Conservation (phyloP, 2,113 vertebrate genomes). For the Gobio gobio region DNA sequence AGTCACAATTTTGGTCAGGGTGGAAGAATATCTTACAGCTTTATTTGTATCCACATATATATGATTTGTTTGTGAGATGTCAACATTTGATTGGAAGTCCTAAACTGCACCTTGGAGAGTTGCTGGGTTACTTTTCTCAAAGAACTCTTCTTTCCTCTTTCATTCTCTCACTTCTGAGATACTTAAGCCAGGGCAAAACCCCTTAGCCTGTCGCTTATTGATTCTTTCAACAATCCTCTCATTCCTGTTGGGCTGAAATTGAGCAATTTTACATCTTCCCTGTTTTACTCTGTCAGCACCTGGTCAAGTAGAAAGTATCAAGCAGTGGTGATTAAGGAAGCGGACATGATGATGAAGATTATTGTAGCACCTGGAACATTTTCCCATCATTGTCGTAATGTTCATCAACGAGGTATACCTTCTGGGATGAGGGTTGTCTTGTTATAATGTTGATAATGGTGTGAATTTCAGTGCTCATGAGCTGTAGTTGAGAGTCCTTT, state of each 20-base stretch:
- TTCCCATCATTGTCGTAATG: neutral
- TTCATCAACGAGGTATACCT: neutral
- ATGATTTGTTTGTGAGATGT: neutral
- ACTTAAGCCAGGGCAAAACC: conserved; percentile 12
- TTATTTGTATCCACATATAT: neutral
- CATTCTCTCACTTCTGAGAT: conserved; percentile 13
- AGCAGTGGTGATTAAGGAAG: neutral
- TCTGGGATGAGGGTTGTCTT: neutral
- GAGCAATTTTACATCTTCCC: conserved; percentile 31
- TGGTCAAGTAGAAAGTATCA: conserved; percentile 16
- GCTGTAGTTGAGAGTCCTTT: neutral
- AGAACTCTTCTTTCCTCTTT: conserved; percentile 26
- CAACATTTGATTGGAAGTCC: neutral
- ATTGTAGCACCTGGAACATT: neutral
- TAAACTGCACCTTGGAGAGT: neutral
- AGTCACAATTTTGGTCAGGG: neutral
- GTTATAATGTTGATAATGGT: neutral
- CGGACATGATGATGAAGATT: neutral
- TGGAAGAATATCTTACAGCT: neutral
- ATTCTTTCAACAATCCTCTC: conserved; percentile 7
- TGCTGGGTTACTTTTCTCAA: neutral
- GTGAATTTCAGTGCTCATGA: neutral
- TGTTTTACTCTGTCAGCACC: conserved; percentile 37
- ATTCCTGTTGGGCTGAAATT: neutral
- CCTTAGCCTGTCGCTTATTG: conserved; percentile 38